These are phyloP conservation scores for Asobara japonica DNA, from an alignment of 1,140 invertebrate genomes.

Conservation along the genomic window DNA sequence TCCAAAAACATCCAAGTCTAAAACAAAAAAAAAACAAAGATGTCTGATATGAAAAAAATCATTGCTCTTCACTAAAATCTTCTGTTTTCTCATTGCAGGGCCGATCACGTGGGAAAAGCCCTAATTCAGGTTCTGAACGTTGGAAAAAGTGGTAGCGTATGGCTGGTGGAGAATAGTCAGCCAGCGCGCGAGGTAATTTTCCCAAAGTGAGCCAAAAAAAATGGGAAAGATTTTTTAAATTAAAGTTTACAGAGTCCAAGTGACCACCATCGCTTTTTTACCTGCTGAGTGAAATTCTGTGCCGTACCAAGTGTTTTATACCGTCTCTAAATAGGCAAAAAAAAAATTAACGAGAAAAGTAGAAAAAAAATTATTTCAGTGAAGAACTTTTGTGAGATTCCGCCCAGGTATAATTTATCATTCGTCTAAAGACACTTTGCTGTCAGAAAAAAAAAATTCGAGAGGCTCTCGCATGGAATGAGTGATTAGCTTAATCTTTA, in stretches of 20 bases:
- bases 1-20: too few species aligned
- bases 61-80: not conserved
- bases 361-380: not conserved
- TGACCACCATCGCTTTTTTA: constrained; percentile 3
- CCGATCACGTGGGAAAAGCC: constrained; percentile 74
- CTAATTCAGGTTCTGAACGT: constrained; percentile 73
- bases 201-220: constrained; percentile 53
- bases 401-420: not conserved
- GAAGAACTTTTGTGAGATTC: too few species aligned
- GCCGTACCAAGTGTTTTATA: constrained; percentile 9
- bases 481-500: not conserved
- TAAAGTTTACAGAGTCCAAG: not conserved
- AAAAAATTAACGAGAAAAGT: not conserved
- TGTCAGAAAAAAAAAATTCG: not conserved
- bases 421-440: not conserved
- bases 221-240: not conserved
- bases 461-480: not conserved
- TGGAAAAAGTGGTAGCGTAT: constrained; percentile 76
- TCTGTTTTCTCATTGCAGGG: constrained; percentile 63
- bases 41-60: too few species aligned
- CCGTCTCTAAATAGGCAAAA: not conserved
- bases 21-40: too few species aligned
- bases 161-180: constrained; percentile 76
- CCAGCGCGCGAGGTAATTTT: constrained; percentile 71
- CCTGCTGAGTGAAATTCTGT: constrained; percentile 1